Evolutionary conservation across 2,113 vertebrate genomes (phyloP), one percentile per base, ranked within the genome.

Genomic region (Pollachius pollachius): DNA sequence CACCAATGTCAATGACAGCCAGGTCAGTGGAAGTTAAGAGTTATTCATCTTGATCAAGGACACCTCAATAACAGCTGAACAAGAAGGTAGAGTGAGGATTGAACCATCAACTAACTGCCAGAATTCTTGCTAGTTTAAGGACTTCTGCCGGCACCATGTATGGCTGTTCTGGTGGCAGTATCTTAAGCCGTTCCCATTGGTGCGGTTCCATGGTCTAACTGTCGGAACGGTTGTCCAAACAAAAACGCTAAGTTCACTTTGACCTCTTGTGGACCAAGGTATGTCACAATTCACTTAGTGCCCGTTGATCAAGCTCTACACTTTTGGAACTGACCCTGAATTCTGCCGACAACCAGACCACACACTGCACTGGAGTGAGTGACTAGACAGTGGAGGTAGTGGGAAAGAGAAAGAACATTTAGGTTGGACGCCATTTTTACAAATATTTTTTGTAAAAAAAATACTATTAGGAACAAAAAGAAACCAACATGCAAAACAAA

Each of bases 261-360:
- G 83, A 90, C 85, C 87, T 83, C 84, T 77, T 61, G 1, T 78
- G 84, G 80, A 64, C 72, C 74, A 84, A 75, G 76, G 84, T 86
- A 87, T 82, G 54, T 86, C 88, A 84, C 81, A 85, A 85, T 88
- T 88, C 84, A 81, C 87, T 89, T 88, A 80, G 69, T 64, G 78
- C 71, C 71, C 37, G 61, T 70, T 75, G 88, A 87, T 91, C 89
- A 87, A 89, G 90, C 87, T 87, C 77, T 81, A 81, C 75, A 79
- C 70, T 84, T 88, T 86, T 77, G 65, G 84, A 89, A 85, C 80
- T 86, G 88, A 87, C 89, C 84, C 81, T 30, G 61, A 89, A 77
- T 80, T 60, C 69, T 62, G 77, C 79, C 72, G 80, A 87, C 85
- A 85, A 71, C 56, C 64, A 41, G 66, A 62, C 82, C 75, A 81